Conservation (phyloP, 1,140 invertebrate species). For the Penaeus chinensis region DNA sequence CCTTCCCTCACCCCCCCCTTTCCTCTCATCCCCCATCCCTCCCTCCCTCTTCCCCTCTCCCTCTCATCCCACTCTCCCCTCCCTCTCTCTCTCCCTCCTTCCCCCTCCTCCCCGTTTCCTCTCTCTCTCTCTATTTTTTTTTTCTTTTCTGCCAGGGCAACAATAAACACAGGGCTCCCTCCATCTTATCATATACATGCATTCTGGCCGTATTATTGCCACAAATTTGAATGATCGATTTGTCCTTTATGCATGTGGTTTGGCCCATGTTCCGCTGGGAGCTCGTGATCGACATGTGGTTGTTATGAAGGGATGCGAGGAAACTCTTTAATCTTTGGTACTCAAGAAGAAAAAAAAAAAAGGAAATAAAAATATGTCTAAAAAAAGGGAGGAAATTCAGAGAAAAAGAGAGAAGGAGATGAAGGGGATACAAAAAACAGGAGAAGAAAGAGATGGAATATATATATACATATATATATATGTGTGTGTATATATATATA, state of each 20-base stretch:
- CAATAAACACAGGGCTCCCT: neutral
- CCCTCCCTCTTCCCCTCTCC: slow-evolving; percentile 18
- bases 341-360: neutral
- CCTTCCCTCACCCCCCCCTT: neutral
- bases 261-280: too few relatives aligned
- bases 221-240: too few relatives aligned
- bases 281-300: too few relatives aligned
- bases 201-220: too few relatives aligned
- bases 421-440: neutral
- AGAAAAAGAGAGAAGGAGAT: neutral
- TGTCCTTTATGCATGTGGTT: too few relatives aligned
- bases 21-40: neutral
- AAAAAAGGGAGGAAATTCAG: neutral
- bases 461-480: neutral
- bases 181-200: too few relatives aligned
- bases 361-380: neutral
- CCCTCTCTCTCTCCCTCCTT: neutral
- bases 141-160: neutral
- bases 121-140: neutral
- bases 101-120: neutral
- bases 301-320: too few relatives aligned
- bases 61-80: neutral
- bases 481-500: neutral
- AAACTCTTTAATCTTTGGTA: too few relatives aligned
- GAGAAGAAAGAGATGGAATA: neutral